Percentiles rank a stretch among this genome's conserved stretches.
Conservation (phyloP, 2,888 invertebrate genomes). For the Odontocolon sp. region DNA sequence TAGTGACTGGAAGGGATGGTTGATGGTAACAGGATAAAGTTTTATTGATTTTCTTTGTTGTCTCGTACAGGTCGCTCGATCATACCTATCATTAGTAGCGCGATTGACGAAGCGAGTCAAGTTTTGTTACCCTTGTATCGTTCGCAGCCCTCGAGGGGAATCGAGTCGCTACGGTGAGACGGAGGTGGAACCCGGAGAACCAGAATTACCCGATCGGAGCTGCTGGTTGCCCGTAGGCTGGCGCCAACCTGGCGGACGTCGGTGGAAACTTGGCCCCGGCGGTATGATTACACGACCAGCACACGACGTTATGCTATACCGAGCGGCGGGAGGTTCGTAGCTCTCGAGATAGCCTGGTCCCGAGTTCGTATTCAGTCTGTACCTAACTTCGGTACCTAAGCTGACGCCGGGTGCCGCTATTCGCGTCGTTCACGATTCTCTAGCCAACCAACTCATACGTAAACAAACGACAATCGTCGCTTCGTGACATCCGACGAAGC, state of each 20-base stretch:
- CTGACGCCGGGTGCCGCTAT: conserved; percentile 20
- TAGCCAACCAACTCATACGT: conserved; percentile 17
- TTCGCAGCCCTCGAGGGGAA: conserved; percentile 42
- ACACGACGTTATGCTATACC: conserved; percentile 20
- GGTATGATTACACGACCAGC: conserved; percentile 18
- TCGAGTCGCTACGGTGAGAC: neutral
- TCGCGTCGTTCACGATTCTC: conserved; percentile 6
- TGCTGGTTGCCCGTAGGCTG: conserved; percentile 61
- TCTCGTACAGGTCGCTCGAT: conserved; percentile 46
- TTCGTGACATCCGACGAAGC: neutral
- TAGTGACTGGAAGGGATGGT: neutral
- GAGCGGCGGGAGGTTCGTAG: conserved; percentile 36
- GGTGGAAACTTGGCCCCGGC: conserved; percentile 57
- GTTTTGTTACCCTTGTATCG: conserved; percentile 53
- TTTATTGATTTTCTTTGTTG: conserved; percentile 55
- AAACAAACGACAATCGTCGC: conserved; percentile 32
- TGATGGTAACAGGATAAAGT: conserved; percentile 40
- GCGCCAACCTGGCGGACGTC: conserved; percentile 69
- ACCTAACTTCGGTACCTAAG: conserved; percentile 61
- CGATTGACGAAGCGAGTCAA: conserved; percentile 47
- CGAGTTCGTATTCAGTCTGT: conserved; percentile 61
- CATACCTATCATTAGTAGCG: conserved; percentile 54
- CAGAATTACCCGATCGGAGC: conserved; percentile 30
- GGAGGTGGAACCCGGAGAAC: conserved; percentile 36
- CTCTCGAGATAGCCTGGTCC: conserved; percentile 47